Evolutionary conservation across 2,113 vertebrate genomes (phyloP), one percentile per base, ranked within the genome.

Genomic region (Rhinopomastus cyanomelas): DNA sequence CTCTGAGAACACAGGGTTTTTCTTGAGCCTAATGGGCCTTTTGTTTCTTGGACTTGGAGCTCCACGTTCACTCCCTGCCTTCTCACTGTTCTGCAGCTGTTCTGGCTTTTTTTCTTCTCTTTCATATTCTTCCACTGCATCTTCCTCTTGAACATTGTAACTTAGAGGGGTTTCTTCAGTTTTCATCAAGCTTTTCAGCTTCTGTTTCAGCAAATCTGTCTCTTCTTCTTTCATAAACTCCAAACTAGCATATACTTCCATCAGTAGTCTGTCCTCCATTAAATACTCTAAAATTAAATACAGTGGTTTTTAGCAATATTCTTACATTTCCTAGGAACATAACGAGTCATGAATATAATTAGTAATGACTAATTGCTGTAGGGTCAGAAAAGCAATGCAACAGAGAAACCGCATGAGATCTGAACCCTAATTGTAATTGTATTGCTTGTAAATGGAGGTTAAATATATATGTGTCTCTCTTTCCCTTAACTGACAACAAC

Each of bases 1-100:
- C 61, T 96, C 96, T 27, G 96, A 95, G 88, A 97, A 97, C 1
- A 34, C 78, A 29, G 88, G 90, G 8, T 44, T 88, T 48, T 82
- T 95, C 51, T 85, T 91, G 16, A 74, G 84, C 62, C 76, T 81
- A 6, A 52, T 6, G 4, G 19, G 30, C 8, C 13, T 73, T 84
- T 59, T 67, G 34, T 34, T 25, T 11, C n/a, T 88, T 17, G 71
- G 72, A 29, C 26, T 48, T 56, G 81, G 49, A 39, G 19, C 55
- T 26, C 48, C 18, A 36, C 7, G 3, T 59, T 92, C 88, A 9
- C 29, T 21, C 16, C 11, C 21, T 8, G 6, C 4, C 39, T 62
- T 57, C 14, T 52, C 56, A 13, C 4, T 22, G 36, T n/a, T 85
- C 10, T 1, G 75, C 30, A 66, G 18, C 8, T 49, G 51, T 32